phyloP scores from a whole-genome alignment of 2,888 invertebrate species.

The Caenorhabditis wallacei region DNA sequence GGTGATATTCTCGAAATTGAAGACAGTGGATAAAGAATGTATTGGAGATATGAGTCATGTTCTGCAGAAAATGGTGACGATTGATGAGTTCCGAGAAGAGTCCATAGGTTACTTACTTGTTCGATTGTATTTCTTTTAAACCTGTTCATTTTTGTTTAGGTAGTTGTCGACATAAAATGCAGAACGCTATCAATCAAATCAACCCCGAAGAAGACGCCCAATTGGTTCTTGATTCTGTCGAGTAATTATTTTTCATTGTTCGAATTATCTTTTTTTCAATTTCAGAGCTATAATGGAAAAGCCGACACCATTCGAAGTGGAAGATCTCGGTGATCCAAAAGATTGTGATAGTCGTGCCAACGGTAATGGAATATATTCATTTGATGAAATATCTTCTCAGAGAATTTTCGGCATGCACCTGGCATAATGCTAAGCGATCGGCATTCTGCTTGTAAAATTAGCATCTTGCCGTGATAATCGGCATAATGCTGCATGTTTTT shows the following conservation, averaged over 20 bases:
- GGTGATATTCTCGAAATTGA: slow-evolving; percentile 84
- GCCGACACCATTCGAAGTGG: slow-evolving; percentile 95
- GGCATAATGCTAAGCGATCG: too few species aligned
- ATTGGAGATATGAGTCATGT: slow-evolving; percentile 94
- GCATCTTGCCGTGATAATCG: too few species aligned
- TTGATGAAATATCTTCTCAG: background rate
- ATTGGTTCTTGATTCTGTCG: slow-evolving; percentile 93
- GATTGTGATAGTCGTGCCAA: slow-evolving; percentile 28
- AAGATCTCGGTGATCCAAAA: slow-evolving; percentile 87
- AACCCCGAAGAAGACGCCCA: slow-evolving; percentile 92
- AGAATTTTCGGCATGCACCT: too few species aligned
- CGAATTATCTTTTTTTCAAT: background rate
- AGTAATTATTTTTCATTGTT: slow-evolving; percentile 36
- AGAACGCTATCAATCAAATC: slow-evolving; percentile 93
- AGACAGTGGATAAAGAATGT: slow-evolving; percentile 91
- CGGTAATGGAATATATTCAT: slow-evolving; percentile 10
- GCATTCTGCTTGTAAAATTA: too few species aligned
- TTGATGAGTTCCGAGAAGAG: slow-evolving; percentile 44
- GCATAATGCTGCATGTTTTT: too few species aligned
- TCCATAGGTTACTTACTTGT: slow-evolving; percentile 57
- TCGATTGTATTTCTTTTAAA: background rate
- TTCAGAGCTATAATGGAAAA: slow-evolving; percentile 93
- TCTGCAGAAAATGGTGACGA: slow-evolving; percentile 85
- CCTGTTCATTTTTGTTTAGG: slow-evolving; percentile 4
- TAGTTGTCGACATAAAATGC: slow-evolving; percentile 93